phyloP scores from a whole-genome alignment of 64 coral and sea anemone species.

The Dendronephthya gigantea region DNA sequence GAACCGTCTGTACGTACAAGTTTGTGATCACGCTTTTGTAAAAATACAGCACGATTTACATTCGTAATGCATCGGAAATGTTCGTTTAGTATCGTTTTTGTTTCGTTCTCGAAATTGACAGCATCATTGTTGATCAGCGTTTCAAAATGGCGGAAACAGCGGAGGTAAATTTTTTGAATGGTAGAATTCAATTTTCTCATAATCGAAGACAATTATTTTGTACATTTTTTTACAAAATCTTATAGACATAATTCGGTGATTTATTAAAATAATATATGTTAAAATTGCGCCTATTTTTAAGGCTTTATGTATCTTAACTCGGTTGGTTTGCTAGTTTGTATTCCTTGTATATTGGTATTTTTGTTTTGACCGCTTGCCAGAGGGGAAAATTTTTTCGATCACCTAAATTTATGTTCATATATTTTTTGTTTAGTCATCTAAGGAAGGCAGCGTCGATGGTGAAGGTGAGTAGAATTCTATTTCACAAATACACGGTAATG shows the following conservation, averaged over 20 bases:
- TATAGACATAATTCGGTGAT: background rate
- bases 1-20: too few relatives aligned
- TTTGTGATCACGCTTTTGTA: background rate
- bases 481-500: background rate
- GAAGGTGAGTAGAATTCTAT: background rate
- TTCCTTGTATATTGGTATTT: background rate
- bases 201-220: background rate
- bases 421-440: slow-evolving; percentile 4
- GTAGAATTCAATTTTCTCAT: background rate
- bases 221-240: background rate
- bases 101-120: background rate
- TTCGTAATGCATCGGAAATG: background rate
- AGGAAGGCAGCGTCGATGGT: background rate
- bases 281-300: background rate
- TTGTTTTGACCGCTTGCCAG: slow-evolving; percentile 19
- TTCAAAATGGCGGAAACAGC: slow-evolving; percentile 21
- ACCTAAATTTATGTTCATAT: background rate
- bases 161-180: background rate
- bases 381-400: background rate
- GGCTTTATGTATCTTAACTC: background rate
- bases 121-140: background rate
- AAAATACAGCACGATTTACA: background rate
- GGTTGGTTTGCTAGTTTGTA: background rate
- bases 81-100: background rate
- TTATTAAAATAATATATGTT: background rate